Percentiles rank a stretch among this genome's conserved stretches.
Evolutionary conservation across 92 coral and sea anemone genomes (phyloP).

Genomic region (Meandrina meandrites): DNA sequence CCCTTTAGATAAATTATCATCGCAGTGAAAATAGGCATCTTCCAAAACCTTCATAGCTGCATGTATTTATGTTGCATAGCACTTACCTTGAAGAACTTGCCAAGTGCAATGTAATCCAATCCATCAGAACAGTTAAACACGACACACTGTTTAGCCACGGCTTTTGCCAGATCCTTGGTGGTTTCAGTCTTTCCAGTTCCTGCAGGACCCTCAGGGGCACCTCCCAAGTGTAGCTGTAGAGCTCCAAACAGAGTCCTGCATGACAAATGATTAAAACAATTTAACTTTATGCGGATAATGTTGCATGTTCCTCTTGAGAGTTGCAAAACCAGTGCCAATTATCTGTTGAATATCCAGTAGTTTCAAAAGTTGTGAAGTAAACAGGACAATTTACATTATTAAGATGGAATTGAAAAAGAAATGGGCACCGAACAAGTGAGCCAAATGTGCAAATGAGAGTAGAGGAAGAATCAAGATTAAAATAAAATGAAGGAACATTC

Average conservation of each 20-base stretch:
- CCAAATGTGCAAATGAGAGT: neutral
- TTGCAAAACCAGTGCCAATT: too few relatives aligned
- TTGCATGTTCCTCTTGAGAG: neutral
- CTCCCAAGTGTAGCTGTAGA: slow-evolving; percentile 96
- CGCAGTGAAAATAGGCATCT: too few relatives aligned
- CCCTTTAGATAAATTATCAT: too few relatives aligned
- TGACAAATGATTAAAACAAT: neutral
- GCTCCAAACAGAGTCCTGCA: slow-evolving; percentile 91
- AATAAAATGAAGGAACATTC: neutral
- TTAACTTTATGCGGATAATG: neutral
- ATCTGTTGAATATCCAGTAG: too few relatives aligned
- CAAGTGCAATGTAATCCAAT: slow-evolving; percentile 87
- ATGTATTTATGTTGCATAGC: neutral
- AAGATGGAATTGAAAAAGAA: neutral
- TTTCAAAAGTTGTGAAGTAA: too few relatives aligned
- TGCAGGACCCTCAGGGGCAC: slow-evolving; percentile 99
- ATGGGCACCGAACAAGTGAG: neutral
- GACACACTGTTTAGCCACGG: slow-evolving; percentile 88
- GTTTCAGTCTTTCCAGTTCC: slow-evolving; percentile 99
- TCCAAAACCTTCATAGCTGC: too few relatives aligned
- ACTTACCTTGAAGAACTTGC: slow-evolving; percentile 86
- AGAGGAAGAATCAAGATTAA: neutral
- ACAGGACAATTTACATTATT: neutral
- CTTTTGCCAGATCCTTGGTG: slow-evolving; percentile 88
- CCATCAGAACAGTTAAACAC: slow-evolving; percentile 95